Evolutionary conservation across 2,797 vertebrate species (phyloP), one percentile per base, ranked within the genome.

Genomic region (Epinephelus malabaricus): DNA sequence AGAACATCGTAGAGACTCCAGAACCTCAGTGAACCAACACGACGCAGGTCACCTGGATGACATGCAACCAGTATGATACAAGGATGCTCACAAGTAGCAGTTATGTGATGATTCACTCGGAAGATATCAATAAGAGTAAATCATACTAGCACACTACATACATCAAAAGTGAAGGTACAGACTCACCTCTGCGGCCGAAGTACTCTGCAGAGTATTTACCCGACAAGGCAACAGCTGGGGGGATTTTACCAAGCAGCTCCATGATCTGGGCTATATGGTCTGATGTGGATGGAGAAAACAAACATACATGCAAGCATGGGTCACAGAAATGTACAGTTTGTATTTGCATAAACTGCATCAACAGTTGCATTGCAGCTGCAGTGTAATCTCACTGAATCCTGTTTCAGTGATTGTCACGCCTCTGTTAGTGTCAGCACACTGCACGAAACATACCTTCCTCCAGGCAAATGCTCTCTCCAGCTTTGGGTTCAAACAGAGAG

Each of bases 201-300:
- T 96, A 97, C 4, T 94, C 87, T 55, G 93, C 85, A n/a, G 94
- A 95, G 78, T 96, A 95, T 88, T 95, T 97, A 34, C 96, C 96
- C 10, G 95, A 95, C 58, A 95, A 83, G 60, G 93, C 92, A 23
- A 96, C 89, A 71, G 90, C 88, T 47, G 92, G 85, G 61, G 96
- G 96, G 66, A 98, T 96, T 89, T 92, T 95, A 64, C 96, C 96
- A 25, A 97, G 92, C 73, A 97, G 95, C 76, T 97, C 95, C 30
- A 95, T 94, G 72, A 97, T 96, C 76, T 95, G 90, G 77, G 95
- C 95, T 58, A 97, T 93, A 0, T 98, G 97, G 87, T 97, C 97
- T 98, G 84, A 76, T 43, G 74, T 50, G 23, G 73, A 81, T 14
- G 34, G 30, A 75, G 46, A 70, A 55, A 60, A 60, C 74, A 66